These are phyloP conservation scores for Malacoraja senta DNA, from an alignment of 2,797 vertebrate genomes.

Conservation along the genomic window DNA sequence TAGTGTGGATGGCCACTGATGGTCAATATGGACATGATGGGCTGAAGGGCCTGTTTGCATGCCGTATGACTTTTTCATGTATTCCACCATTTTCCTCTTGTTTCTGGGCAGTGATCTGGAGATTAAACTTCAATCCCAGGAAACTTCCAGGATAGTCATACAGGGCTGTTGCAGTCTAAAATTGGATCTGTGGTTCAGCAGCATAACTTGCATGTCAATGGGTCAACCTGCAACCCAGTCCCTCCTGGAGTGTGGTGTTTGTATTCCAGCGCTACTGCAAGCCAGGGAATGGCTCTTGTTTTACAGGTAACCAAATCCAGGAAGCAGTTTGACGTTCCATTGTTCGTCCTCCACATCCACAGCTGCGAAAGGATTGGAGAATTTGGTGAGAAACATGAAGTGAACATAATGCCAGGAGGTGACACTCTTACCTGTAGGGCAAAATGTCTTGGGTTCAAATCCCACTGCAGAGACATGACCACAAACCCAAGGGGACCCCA, in stretches of 20 bases:
- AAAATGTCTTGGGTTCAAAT: neutral
- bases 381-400: neutral
- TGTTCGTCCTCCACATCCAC: neutral
- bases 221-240: neutral
- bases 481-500: neutral
- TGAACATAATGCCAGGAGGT: neutral
- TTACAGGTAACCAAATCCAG: neutral
- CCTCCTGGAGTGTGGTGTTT: neutral
- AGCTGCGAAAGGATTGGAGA: slow-evolving; percentile 30
- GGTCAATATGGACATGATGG: too few species aligned
- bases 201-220: neutral
- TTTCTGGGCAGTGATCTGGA: neutral
- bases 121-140: neutral
- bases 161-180: neutral
- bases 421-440: neutral
- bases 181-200: neutral
- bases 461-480: neutral
- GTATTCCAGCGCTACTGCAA: neutral
- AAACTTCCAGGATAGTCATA: neutral
- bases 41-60: too few species aligned
- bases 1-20: too few species aligned
- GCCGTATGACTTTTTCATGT: too few species aligned
- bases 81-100: too few species aligned
- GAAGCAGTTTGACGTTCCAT: neutral
- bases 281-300: neutral